Evolutionary conservation across 2,797 vertebrate species (phyloP), one percentile per base, ranked within the genome.

Genomic region (Gephyroberyx darwinii): DNA sequence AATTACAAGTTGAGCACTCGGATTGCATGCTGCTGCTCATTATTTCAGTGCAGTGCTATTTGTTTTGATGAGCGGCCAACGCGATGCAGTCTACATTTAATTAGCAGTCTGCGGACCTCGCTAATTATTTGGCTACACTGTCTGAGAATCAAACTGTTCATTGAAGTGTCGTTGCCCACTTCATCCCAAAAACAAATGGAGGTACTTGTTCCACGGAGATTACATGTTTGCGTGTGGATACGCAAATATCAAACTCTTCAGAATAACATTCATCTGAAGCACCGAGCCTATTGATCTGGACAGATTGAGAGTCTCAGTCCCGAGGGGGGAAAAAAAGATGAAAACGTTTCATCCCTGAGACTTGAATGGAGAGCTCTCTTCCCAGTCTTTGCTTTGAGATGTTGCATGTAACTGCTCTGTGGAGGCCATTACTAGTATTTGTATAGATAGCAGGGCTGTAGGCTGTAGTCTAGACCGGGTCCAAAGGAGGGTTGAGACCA

Each of bases 181-280:
- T 26, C 31, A 14, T 30, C 37, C 22, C 39, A 4, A 51, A 39
- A 20, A 12, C 16, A 60, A 45, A 60, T 19, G 12, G 47, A 35
- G n/a, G 50, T 14, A 16, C 20, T 30, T 33, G 45, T 65, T 41
- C 19, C 17, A 53, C 19, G 8, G 33, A 13, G 33, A 43, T 2
- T 26, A 41, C 10, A 57, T 52, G 65, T 26, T 54, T 61, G 7
- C 47, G 22, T 14, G 26, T 53, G 41, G 20, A 45, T 39, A n/a
- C n/a, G 64, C 41, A 58, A 53, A 69, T 54, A n/a, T 48, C 54
- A 75, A 52, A 22, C 50, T 41, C 70, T 45, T 64, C 37, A 39
- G 37, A 62, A 54, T 5, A 71, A 55, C 58, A 31, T 41, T 52
- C 12, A 47, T 50, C 55, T 69, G 20, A 9, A 26, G 65, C 41